A percentile compares a stretch with the other conserved stretches of the same genome.
Evolutionary conservation across 2,797 vertebrate genomes (phyloP).

Genomic region (Mormyrus hasselquistii): DNA sequence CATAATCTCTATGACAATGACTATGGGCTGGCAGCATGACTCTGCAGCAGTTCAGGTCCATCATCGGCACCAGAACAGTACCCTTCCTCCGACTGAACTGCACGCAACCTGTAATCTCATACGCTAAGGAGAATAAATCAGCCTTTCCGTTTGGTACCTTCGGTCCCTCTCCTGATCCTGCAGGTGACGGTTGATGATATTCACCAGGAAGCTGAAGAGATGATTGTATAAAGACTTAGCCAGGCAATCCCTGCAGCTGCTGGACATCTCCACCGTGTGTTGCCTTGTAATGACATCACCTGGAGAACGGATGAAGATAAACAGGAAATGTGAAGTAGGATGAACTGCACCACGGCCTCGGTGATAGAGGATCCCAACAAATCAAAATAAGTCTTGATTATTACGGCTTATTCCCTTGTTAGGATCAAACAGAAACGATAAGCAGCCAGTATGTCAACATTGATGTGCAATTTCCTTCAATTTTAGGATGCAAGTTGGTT

Average conservation of each 20-base stretch:
- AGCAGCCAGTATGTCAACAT: not conserved
- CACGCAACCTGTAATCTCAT: not conserved
- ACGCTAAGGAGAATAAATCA: not conserved
- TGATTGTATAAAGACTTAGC: slow-evolving; percentile 83
- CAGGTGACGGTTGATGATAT: slow-evolving; percentile 75
- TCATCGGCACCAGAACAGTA: not conserved
- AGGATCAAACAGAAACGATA: not conserved
- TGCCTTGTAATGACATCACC: slow-evolving; percentile 77
- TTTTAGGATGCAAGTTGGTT: not conserved
- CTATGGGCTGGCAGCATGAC: not conserved
- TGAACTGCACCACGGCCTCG: not conserved
- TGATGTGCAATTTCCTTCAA: not conserved
- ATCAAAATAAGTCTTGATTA: not conserved
- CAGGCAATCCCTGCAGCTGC: slow-evolving; percentile 80
- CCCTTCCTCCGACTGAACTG: not conserved
- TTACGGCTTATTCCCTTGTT: not conserved
- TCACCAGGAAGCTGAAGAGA: slow-evolving; percentile 84
- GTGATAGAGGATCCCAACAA: not conserved
- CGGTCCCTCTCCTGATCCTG: slow-evolving; percentile 69
- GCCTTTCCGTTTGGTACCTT: slow-evolving; percentile 57
- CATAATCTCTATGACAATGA: not conserved
- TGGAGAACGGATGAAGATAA: slow-evolving; percentile 37
- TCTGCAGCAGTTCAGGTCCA: not conserved
- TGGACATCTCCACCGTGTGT: slow-evolving; percentile 74
- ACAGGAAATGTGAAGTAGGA: not conserved